Evolutionary conservation across 2,797 vertebrate species (phyloP), one percentile per base, ranked within the genome.

Genomic region (Gallirallus australis): DNA sequence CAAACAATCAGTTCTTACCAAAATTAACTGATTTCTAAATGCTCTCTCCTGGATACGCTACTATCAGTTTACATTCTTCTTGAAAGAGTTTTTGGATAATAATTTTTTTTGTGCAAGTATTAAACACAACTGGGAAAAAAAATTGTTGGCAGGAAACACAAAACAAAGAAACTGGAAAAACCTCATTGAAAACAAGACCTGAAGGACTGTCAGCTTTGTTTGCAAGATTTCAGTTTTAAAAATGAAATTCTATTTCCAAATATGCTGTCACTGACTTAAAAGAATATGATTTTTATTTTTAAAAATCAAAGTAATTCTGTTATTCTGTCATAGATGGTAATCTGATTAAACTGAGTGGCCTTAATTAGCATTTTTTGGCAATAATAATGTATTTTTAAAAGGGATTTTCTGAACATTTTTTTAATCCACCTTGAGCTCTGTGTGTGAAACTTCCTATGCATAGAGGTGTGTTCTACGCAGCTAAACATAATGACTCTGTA

Each of bases 351-450:
- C 7, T 72, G n/a, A 15, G 69, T 59, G n/a, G 12, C n/a, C 20
- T 79, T 57, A 86, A 85, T 42, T 63, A 70, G 16, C 8, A 20
- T 16, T 59, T 78, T 78, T 75, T 53, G 12, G 4, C 21, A 56
- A 47, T 8, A 63, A 11, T 37, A 63, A 48, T 56, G 5, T 12
- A 12, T 47, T 30, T 40, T 90, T 59, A 14, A 2, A 85, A 90
- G 37, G 2, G 0, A 54, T 73, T 70, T 64, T 10, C 39, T 47
- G 30, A 63, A 37, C 11, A 27, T 15, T 66, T 83, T 82, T 52
- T 24, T 47, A 80, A 57, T 66, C 23, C 12, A 68, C 10, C 25
- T 53, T 0, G 0, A 60, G 11, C 4, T 71, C 23, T 27, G 9
- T 30, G 8, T 57, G 14, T 60, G 35, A 72, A 86, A 40, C 13